phyloP scores from a whole-genome alignment of 2,888 invertebrate genomes.

The Dryadula phaetusa region DNA sequence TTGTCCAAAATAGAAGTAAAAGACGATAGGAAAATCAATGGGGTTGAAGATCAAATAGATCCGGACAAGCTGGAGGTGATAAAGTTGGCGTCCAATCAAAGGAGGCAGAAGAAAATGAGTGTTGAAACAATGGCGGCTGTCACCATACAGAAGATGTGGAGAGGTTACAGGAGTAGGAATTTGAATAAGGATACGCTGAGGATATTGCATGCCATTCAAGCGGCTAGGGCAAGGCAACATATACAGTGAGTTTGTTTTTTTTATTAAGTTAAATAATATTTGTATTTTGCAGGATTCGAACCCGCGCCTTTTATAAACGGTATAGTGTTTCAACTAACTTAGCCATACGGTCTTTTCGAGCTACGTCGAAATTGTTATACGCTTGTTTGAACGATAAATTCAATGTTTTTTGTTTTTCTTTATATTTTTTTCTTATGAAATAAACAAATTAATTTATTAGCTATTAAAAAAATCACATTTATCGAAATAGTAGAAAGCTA shows the following conservation, averaged over 20 bases:
- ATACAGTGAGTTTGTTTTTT: constrained; percentile 86
- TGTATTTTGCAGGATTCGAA: no score
- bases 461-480: no score
- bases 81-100: constrained; percentile 72
- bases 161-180: constrained; percentile 92
- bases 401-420: no score
- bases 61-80: constrained; percentile 67
- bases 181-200: constrained; percentile 87
- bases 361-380: no score
- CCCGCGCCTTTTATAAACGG: no score
- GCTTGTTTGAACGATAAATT: no score
- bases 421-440: no score
- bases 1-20: constrained; percentile 61
- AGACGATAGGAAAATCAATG: constrained; percentile 66
- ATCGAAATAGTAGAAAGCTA: no score
- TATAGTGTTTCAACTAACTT: no score
- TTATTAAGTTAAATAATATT: no score
- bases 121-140: constrained; percentile 86
- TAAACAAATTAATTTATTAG: no score
- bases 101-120: constrained; percentile 72
- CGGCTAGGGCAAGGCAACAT: constrained; percentile 91
- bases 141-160: constrained; percentile 94
- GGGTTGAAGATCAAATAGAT: constrained; percentile 63
- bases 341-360: no score
- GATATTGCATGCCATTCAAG: constrained; percentile 87